phyloP scores from a whole-genome alignment of 2,888 invertebrate species.

The Euproctis similis region DNA sequence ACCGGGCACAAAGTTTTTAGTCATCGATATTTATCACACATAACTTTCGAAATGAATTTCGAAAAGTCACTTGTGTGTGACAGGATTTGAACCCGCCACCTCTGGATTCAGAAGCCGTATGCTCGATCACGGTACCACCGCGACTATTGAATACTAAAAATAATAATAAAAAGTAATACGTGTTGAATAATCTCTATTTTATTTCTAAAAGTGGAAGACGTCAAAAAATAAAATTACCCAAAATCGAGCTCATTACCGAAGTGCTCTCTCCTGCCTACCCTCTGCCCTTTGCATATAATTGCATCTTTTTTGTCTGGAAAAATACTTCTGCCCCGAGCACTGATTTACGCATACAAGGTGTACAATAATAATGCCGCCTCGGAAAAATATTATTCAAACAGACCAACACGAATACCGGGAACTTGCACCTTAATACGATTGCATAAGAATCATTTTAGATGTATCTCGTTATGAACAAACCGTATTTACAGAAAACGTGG shows the following conservation, averaged over 20 bases:
- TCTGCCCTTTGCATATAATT: constrained; percentile 67
- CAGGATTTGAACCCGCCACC: too few relatives aligned
- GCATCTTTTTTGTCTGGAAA: constrained; percentile 71
- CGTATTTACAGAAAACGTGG: constrained; percentile 66
- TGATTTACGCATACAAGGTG: constrained; percentile 77
- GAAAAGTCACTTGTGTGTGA: too few relatives aligned
- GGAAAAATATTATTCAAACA: constrained; percentile 62
- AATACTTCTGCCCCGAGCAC: constrained; percentile 65
- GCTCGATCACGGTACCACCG: too few relatives aligned
- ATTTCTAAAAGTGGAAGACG: constrained; percentile 12
- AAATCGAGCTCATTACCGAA: constrained; percentile 47
- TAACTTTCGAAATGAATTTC: too few relatives aligned
- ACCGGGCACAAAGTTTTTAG: too few relatives aligned
- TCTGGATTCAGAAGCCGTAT: too few relatives aligned
- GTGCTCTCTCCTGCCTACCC: constrained; percentile 28
- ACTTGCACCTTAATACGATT: constrained; percentile 31
- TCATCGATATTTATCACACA: too few relatives aligned
- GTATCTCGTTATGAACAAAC: constrained; percentile 29
- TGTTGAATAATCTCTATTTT: too few relatives aligned
- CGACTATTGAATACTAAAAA: too few relatives aligned
- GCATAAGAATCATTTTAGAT: constrained; percentile 40
- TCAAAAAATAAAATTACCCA: constrained; percentile 28
- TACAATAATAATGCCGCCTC: constrained; percentile 70
- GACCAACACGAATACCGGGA: constrained; percentile 24
- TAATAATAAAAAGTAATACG: too few relatives aligned